Conservation (phyloP, 1,140 invertebrate genomes). For the Papilio glaucus region DNA sequence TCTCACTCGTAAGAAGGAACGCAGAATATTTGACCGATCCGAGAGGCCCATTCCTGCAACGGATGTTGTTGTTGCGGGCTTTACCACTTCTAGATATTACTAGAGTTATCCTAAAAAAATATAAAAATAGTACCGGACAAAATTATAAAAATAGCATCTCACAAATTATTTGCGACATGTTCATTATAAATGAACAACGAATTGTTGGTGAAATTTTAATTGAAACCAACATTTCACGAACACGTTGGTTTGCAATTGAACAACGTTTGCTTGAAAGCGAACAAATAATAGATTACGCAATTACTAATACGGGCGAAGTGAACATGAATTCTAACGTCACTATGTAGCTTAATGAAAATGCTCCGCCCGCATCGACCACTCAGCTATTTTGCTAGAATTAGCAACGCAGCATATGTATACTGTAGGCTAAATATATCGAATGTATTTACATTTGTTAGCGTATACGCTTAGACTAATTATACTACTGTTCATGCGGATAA, state of each 20-base stretch:
- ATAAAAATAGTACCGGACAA: no score
- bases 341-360: conserved; percentile 34
- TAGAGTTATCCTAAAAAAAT: no score
- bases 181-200: neutral
- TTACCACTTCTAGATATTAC: no score
- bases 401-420: conserved; percentile 14
- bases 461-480: neutral
- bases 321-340: conserved; percentile 28
- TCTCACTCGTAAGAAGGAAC: no score
- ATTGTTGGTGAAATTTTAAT: conserved; percentile 20
- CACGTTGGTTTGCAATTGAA: neutral
- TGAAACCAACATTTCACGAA: conserved; percentile 10
- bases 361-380: neutral
- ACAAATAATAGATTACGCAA: conserved; percentile 26
- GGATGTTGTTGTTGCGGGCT: no score
- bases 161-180: no score
- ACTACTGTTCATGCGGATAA: neutral
- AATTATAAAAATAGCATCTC: no score
- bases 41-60: no score
- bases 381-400: conserved; percentile 30
- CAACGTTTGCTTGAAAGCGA: neutral
- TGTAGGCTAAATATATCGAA: conserved; percentile 18
- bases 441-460: neutral
- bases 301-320: conserved; percentile 22
- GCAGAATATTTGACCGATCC: no score